Conservation (phyloP, 2,888 invertebrate genomes). For the Melieria crassipennis region DNA sequence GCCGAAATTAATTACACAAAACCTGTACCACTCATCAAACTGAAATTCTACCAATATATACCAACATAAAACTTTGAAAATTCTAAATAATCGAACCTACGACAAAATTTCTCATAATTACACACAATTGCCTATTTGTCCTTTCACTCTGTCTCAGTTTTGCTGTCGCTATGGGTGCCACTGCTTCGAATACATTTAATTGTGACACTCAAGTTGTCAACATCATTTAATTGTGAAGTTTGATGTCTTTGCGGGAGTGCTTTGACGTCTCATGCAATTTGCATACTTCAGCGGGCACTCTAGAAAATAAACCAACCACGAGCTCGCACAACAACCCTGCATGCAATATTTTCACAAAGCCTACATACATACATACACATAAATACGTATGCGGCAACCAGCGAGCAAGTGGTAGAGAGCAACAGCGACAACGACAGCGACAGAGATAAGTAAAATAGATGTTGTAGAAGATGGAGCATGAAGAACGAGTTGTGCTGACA, state of each 20-base stretch:
- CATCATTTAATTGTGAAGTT: constrained; percentile 23
- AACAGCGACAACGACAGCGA: neutral
- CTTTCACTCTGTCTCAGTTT: neutral
- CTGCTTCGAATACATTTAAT: neutral
- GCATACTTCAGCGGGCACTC: neutral
- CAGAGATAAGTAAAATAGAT: neutral
- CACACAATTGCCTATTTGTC: neutral
- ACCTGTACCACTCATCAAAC: too few species aligned
- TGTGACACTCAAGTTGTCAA: constrained; percentile 17
- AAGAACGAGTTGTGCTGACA: too few species aligned
- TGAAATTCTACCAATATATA: too few species aligned
- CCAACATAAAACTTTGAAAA: too few species aligned
- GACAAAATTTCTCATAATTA: neutral
- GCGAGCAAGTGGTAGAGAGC: neutral
- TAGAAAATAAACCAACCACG: too few species aligned
- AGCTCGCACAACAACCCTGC: too few species aligned
- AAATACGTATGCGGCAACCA: too few species aligned
- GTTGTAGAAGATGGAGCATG: too few species aligned
- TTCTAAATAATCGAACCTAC: too few species aligned
- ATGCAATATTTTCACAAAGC: too few species aligned
- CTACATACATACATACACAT: too few species aligned
- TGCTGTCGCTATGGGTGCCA: neutral
- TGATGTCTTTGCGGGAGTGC: constrained; percentile 8
- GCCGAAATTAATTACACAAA: neutral
- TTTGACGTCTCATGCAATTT: constrained; percentile 15